Evolutionary conservation across 2,888 invertebrate species (phyloP).

Genomic region (Cephus rjabovi): DNA sequence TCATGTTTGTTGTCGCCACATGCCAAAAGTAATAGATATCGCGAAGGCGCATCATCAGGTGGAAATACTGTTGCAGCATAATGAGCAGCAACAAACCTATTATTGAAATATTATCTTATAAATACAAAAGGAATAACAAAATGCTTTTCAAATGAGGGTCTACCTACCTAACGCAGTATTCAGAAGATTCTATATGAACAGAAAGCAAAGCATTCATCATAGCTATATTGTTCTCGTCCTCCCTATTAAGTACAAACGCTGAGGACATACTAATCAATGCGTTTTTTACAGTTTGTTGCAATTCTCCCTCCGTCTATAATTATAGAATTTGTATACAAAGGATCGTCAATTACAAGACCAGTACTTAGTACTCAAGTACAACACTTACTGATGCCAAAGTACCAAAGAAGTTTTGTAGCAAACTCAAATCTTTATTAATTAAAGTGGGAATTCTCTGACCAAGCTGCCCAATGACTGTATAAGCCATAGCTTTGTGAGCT

Average conservation of each 20-base stretch:
- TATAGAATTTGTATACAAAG: constrained; percentile 10
- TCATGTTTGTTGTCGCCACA: constrained; percentile 87
- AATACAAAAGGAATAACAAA: not conserved
- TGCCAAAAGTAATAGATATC: constrained; percentile 84
- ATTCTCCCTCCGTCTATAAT: constrained; percentile 54
- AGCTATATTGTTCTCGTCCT: constrained; percentile 62
- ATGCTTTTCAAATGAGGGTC: not conserved
- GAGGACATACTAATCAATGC: constrained; percentile 58
- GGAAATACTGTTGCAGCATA: constrained; percentile 87
- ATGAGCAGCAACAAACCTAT: constrained; percentile 82
- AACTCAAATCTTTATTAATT: constrained; percentile 76
- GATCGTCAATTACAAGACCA: not conserved
- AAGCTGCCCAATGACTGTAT: constrained; percentile 79
- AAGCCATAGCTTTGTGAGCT: constrained; percentile 77
- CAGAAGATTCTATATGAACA: constrained; percentile 81
- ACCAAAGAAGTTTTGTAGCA: constrained; percentile 70
- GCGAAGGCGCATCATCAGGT: constrained; percentile 82
- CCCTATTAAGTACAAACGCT: constrained; percentile 56
- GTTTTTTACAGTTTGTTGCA: constrained; percentile 55
- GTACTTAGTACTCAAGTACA: not conserved
- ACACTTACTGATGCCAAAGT: constrained; percentile 66
- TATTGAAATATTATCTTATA: not conserved
- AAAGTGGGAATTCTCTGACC: constrained; percentile 72
- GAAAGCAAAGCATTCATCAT: constrained; percentile 76
- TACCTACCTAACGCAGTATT: constrained; percentile 69